Evolutionary conservation across 2,888 invertebrate species (phyloP), one percentile per base, ranked within the genome.

Genomic region (Ophion obscuratus): DNA sequence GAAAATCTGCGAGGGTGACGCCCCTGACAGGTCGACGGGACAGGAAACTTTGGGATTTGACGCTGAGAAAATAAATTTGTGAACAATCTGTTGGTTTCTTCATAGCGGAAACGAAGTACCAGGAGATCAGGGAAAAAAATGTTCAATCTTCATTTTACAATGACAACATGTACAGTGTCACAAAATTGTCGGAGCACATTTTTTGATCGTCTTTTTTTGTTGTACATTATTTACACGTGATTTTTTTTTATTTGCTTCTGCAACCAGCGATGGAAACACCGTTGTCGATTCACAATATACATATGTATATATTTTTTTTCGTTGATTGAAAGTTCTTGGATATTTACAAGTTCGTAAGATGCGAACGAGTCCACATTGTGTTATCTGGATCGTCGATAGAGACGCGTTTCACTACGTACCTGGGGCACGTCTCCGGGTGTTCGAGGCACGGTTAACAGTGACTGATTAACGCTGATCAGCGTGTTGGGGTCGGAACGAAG

Each of bases 391-490:
- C 81, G 78, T 53, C 47, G 86, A 86, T 88, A 88, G 85, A 88
- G 87, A 31, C 36, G 86, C 82, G 87, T 82, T 86, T 88, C 88
- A 78, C 88, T 88, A 88, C 88, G 91, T 94, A 96, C 96, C 95
- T 96, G 96, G 71, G 96, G 96, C 87, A 96, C 95, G 91, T 96
- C 96, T 89, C 96, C 96, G 40, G 96, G 96, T 47, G 96, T 96
- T 84, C 96, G 95, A 83, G 97, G 96, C 86, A 96, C 96, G 90
- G 95, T 95, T 88, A 96, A 93, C 88, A 95, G 92, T 76, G 94
- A 94, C 78, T 95, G 94, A 90, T 92, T 91, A 40, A 92, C 87
- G 87, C 92, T 91, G 81, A 89, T 88, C 66, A 93, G 83, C 14
- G 90, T 90, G 77, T 92, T 92, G 76, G 91, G 90, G 77, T 93